Evolutionary conservation across 2,888 invertebrate genomes (phyloP).

Genomic region (Panzeria rudis): DNA sequence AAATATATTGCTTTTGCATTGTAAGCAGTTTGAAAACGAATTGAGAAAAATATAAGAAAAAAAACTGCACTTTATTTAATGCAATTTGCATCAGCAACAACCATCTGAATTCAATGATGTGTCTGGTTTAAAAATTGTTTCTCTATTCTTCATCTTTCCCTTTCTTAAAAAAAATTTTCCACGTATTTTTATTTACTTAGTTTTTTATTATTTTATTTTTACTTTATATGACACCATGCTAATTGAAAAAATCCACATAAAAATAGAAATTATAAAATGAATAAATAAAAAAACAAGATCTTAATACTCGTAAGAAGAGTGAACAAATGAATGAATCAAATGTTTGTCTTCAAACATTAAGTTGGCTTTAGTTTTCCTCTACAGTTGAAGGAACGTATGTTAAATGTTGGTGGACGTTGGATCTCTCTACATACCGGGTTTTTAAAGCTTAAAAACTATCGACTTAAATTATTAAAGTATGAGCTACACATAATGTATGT

Average conservation of each 20-base stretch:
- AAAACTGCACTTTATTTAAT: constrained; percentile 30
- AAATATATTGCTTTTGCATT: constrained; percentile 40
- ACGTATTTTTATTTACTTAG: constrained; percentile 24
- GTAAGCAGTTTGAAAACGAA: neutral
- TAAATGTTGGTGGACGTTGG: neutral
- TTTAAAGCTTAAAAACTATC: too few species aligned
- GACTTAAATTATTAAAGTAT: too few species aligned
- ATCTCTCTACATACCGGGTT: too few species aligned
- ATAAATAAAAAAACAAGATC: constrained; percentile 36
- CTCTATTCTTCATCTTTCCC: constrained; percentile 3
- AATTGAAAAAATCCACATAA: constrained; percentile 68
- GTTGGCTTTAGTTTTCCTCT: constrained; percentile 22
- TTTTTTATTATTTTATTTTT: constrained; percentile 47
- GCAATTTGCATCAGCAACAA: constrained; percentile 63
- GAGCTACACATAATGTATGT: too few species aligned
- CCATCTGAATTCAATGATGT: constrained; percentile 50
- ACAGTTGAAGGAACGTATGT: neutral
- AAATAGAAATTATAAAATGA: constrained; percentile 54
- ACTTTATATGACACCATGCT: constrained; percentile 66
- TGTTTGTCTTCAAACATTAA: constrained; percentile 27
- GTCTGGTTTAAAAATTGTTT: constrained; percentile 37
- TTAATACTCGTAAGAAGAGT: constrained; percentile 34
- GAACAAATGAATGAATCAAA: constrained; percentile 45
- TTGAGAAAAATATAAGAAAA: neutral
- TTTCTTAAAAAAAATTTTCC: constrained; percentile 10